These are phyloP conservation scores for Rafetus swinhoei DNA, from an alignment of 2,113 vertebrate species.

Conservation along the genomic window DNA sequence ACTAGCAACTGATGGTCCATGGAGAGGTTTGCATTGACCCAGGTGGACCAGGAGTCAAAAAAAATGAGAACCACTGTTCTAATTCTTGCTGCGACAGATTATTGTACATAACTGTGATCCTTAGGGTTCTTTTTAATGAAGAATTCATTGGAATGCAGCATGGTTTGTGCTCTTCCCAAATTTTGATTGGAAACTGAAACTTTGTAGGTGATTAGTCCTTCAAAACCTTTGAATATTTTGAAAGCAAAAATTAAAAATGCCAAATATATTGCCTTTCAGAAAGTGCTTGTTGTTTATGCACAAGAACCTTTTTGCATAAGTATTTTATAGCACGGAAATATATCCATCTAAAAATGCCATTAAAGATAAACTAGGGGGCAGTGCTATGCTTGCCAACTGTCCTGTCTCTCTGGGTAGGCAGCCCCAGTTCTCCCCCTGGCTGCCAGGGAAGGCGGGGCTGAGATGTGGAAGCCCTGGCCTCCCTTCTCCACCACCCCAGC, in stretches of 20 bases:
- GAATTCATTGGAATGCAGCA: neutral
- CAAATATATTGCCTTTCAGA: neutral
- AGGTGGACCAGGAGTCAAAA: too few species aligned
- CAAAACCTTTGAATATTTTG: neutral
- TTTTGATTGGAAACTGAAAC: neutral
- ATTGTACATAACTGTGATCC: neutral
- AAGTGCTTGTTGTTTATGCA: too few species aligned
- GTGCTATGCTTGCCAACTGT: too few species aligned
- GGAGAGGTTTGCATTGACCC: too few species aligned
- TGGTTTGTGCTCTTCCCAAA: neutral
- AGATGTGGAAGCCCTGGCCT: too few species aligned
- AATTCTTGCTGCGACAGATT: neutral
- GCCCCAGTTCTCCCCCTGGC: too few species aligned
- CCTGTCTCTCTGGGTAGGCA: too few species aligned
- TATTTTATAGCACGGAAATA: neutral
- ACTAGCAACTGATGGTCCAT: too few species aligned
- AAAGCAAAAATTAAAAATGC: neutral
- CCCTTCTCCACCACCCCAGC: too few species aligned
- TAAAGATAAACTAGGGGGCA: too few species aligned
- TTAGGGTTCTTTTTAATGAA: neutral
- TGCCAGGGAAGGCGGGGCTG: too few species aligned
- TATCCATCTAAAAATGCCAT: conserved; percentile 21
- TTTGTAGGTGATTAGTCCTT: conserved; percentile 26
- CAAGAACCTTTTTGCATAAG: neutral
- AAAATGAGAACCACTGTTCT: too few species aligned